Base-by-base conservation (phyloP, 2,888 invertebrate species). In the Cephus sareptanus region DNA sequence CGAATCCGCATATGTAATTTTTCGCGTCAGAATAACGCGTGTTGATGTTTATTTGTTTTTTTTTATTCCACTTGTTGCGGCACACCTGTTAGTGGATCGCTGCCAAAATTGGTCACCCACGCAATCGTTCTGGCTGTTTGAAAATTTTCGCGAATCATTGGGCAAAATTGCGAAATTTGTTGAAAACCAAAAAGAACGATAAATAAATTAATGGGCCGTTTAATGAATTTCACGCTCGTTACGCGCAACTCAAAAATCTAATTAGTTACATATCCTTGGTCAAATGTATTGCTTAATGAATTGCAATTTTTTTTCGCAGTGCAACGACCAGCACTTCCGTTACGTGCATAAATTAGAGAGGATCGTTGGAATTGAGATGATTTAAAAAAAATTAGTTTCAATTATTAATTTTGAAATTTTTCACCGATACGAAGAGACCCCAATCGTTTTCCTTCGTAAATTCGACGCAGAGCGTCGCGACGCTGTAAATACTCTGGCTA, bases 401-500 rank as follows among this genome's bases (percentile, higher is more conserved):
- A 56, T 15, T 2, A 23, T 23, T 23, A 15, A 15, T 56, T 56
- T 56, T 23, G 6, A 1, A 6, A 56, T 23, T 2, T 56, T 56
- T 23, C 9, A 23, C 9, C 9, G 9, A 2, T 6, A 56, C 23
- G 40, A 56, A 56, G 23, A 56, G 6, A 56, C 40, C 1, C 9
- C 9, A 56, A 23, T 56, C 40, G 23, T 15, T 56, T 56, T 23
- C 40, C 15, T 56, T 56, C 23, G 40, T 23, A 56, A 56, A 23
- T 56, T 56, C 40, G 40, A 56, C 40, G 40, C 40, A 56, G 40
- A 23, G 40, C 40, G 40, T 56, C 40, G 40, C 15, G 15, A 56
- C 71, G 71, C 76, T 68, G 35, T 69, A 76, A 78, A 78, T 78
- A 78, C 78, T 77, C 70, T 35, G 71, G 37, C 73, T 76, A 74